Conservation (phyloP, 2,797 vertebrate genomes). For the Anabas testudineus region DNA sequence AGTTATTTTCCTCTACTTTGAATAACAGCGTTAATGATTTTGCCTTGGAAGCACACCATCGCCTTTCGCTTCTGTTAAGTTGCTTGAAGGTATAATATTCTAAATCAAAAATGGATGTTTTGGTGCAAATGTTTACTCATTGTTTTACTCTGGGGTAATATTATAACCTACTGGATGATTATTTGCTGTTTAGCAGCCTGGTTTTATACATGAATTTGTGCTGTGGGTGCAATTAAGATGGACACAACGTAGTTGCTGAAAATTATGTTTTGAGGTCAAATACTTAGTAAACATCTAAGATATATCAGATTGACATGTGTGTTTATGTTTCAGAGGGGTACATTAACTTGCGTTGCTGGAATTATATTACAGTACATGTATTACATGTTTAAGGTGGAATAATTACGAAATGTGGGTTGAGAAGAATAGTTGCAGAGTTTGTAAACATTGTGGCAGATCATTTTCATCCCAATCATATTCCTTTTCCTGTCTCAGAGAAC, state of each 20-base stretch:
- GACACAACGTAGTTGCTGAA: conserved; percentile 41
- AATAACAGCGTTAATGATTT: conserved; percentile 66
- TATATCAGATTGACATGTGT: conserved; percentile 47
- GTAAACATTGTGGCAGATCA: conserved; percentile 44
- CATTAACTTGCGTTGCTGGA: conserved; percentile 55
- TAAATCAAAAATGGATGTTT: conserved; percentile 62
- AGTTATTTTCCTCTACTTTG: conserved; percentile 67
- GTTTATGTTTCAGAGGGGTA: conserved; percentile 42
- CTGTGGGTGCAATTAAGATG: conserved; percentile 59
- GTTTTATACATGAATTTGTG: conserved; percentile 48
- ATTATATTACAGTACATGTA: conserved; percentile 49
- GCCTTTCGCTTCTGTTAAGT: conserved; percentile 54
- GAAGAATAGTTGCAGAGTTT: conserved; percentile 42
- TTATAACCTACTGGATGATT: conserved; percentile 51
- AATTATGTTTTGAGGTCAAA: conserved; percentile 69
- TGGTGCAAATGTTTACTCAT: conserved; percentile 60
- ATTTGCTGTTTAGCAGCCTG: conserved; percentile 59
- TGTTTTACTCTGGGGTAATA: conserved; percentile 64
- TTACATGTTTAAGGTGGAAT: conserved; percentile 53
- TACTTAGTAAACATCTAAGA: conserved; percentile 54
- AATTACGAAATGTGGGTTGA: conserved; percentile 57
- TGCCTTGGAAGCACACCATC: conserved; percentile 62
- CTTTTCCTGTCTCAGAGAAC: conserved; percentile 31
- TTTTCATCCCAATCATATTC: conserved; percentile 42
- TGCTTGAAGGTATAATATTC: conserved; percentile 70